A percentile compares a stretch with the other conserved stretches of the same genome.
These are phyloP conservation scores for Aradophagus sp. DNA, from an alignment of 1,140 invertebrate species.

Conservation along the genomic window DNA sequence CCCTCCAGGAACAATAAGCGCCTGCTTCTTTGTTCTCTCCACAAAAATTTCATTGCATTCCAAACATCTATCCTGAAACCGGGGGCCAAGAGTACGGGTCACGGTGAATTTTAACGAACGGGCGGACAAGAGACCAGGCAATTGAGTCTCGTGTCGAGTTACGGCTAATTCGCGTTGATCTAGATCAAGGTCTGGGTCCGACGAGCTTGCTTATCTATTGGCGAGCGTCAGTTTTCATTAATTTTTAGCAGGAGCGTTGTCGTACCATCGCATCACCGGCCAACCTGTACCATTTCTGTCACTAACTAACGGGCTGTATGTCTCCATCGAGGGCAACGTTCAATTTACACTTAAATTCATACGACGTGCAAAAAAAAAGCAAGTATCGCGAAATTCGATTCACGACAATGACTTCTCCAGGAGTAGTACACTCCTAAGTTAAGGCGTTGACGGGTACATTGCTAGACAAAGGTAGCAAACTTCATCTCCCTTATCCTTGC, in stretches of 20 bases:
- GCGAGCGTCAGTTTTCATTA: conserved; percentile 29
- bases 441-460: too few species aligned
- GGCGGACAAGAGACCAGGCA: conserved; percentile 35
- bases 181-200: conserved; percentile 41
- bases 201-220: conserved; percentile 35
- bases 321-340: conserved; percentile 15
- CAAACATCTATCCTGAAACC: conserved; percentile 33
- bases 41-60: conserved; percentile 40
- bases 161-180: conserved; percentile 29
- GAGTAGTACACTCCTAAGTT: too few species aligned
- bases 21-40: conserved; percentile 25
- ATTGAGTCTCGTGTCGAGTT: conserved; percentile 36
- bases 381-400: too few species aligned
- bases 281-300: too few species aligned
- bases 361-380: too few species aligned
- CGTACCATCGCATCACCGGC: conserved; percentile 37
- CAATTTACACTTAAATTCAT: too few species aligned
- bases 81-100: conserved; percentile 52
- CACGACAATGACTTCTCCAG: too few species aligned
- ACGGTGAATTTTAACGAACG: conserved; percentile 36
- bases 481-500: too few species aligned
- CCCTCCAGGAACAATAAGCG: conserved; percentile 58
- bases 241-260: conserved; percentile 20
- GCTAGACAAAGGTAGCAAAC: too few species aligned
- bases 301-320: conserved; percentile 19